Evolutionary conservation across 2,113 vertebrate species (phyloP).

Genomic region (Brachypteracias leptosomus): DNA sequence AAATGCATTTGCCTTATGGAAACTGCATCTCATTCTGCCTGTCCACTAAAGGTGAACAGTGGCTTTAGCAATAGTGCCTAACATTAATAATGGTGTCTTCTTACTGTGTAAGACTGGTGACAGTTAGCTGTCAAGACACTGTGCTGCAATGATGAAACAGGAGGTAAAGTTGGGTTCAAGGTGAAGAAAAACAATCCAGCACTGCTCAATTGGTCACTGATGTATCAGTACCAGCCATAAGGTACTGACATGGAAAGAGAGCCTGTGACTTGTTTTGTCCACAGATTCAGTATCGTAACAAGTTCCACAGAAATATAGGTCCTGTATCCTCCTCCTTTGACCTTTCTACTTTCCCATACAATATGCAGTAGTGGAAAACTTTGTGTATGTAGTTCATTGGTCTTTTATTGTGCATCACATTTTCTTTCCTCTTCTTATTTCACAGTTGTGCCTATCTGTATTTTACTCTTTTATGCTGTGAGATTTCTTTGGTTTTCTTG

Average conservation of each 20-base stretch:
- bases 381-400: neutral
- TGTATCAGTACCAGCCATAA: neutral
- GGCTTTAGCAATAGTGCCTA: neutral
- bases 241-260: neutral
- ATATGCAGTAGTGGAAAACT: neutral
- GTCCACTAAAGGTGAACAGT: neutral
- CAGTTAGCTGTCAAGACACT: neutral
- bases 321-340: neutral
- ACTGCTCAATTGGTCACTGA: neutral
- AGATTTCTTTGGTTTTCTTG: neutral
- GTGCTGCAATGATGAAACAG: neutral
- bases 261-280: neutral
- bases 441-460: neutral
- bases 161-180: neutral
- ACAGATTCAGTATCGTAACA: neutral
- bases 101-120: neutral
- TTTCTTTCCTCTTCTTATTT: neutral
- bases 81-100: neutral
- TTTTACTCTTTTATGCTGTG: neutral
- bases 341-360: neutral
- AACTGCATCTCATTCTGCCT: neutral
- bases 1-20: neutral
- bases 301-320: neutral
- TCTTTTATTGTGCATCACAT: neutral
- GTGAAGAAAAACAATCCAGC: neutral